These are phyloP conservation scores for Linnaemya vulpina DNA, from an alignment of 2,888 invertebrate genomes.

Conservation along the genomic window DNA sequence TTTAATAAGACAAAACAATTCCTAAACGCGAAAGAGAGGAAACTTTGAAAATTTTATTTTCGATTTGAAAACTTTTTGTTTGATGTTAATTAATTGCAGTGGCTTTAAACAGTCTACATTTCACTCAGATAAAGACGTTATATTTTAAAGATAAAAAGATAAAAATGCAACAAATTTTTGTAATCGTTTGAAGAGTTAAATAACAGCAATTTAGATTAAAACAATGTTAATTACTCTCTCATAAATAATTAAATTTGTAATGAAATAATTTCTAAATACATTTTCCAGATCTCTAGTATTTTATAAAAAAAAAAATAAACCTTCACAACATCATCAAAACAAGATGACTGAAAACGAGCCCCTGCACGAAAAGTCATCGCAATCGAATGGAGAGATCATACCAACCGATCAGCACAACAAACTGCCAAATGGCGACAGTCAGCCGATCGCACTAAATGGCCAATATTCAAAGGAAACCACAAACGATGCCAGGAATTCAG, in stretches of 20 bases:
- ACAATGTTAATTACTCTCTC: background rate
- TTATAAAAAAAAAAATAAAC: background rate
- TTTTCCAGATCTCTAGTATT: conserved; percentile 11
- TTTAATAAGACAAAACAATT: background rate
- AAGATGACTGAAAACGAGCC: conserved; percentile 80
- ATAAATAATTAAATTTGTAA: no score
- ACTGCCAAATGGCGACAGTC: conserved; percentile 67
- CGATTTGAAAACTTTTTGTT: background rate
- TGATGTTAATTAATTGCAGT: no score
- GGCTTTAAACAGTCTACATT: background rate
- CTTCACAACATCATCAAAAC: conserved; percentile 4
- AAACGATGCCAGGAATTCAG: conserved; percentile 62
- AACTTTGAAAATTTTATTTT: background rate
- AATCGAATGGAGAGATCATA: conserved; percentile 76
- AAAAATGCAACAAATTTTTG: background rate
- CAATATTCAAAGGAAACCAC: conserved; percentile 66
- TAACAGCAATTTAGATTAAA: no score
- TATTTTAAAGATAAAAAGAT: background rate
- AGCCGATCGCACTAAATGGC: conserved; percentile 46
- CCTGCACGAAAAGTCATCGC: conserved; percentile 74
- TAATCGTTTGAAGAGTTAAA: background rate
- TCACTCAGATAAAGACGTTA: background rate
- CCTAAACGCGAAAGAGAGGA: background rate
- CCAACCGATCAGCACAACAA: conserved; percentile 66
- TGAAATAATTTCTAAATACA: no score